A percentile compares a stretch with the other conserved stretches of the same genome.
These are phyloP conservation scores for Amphiduros pacificus DNA, from an alignment of 2,888 invertebrate species.

Conservation along the genomic window DNA sequence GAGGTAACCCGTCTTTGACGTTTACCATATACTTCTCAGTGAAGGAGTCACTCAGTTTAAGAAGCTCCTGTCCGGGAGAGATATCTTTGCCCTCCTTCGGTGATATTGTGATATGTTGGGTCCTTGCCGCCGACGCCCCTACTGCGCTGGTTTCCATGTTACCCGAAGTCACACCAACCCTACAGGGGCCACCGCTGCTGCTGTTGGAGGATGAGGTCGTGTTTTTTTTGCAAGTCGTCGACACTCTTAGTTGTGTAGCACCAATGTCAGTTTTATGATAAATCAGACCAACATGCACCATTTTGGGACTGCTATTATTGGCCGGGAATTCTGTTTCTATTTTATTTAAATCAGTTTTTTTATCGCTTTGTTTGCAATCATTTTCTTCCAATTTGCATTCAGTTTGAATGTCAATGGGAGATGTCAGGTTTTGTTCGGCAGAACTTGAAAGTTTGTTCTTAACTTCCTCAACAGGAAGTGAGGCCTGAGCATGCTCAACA, in stretches of 20 bases:
- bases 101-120: no score
- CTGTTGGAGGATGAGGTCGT: no score
- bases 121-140: neutral
- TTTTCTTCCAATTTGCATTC: no score
- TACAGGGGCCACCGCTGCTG: neutral
- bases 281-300: slow-evolving; percentile 37
- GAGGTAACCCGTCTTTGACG: slow-evolving; percentile 17
- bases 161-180: neutral
- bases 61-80: slow-evolving; percentile 23
- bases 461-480: neutral
- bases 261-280: neutral
- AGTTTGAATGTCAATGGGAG: no score
- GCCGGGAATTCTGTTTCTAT: slow-evolving; percentile 52
- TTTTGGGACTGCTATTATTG: slow-evolving; percentile 46
- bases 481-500: neutral
- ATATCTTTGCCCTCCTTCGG: neutral
- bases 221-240: neutral
- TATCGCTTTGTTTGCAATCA: neutral
- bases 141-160: neutral
- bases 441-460: neutral
- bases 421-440: neutral
- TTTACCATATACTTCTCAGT: slow-evolving; percentile 15
- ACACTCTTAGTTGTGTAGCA: neutral
- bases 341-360: neutral
- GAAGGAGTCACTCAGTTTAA: slow-evolving; percentile 24